These are phyloP conservation scores for Lutra lutra DNA, from an alignment of 2,797 vertebrate species.

Conservation along the genomic window DNA sequence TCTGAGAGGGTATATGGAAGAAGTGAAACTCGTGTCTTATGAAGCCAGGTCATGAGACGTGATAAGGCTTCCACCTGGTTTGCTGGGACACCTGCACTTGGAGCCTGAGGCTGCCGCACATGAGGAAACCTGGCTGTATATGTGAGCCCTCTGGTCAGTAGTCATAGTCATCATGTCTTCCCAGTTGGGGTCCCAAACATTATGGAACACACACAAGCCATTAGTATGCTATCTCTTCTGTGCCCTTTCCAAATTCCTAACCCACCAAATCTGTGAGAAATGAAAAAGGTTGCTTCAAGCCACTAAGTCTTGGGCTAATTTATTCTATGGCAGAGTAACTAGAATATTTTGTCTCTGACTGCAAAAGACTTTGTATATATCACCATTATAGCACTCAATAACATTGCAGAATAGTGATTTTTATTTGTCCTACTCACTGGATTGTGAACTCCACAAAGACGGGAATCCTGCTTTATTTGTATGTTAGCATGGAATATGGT, in stretches of 20 bases:
- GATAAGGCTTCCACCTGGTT: not conserved
- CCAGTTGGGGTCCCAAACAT: not conserved
- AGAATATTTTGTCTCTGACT: not conserved
- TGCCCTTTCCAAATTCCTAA: not conserved
- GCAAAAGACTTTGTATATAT: not conserved
- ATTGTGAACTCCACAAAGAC: not conserved
- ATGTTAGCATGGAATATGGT: not conserved
- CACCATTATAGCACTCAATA: not conserved
- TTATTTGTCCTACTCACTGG: not conserved
- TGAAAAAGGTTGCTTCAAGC: not conserved
- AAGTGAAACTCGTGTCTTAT: not conserved
- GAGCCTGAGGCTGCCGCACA: not conserved
- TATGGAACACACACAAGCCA: not conserved
- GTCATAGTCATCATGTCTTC: not conserved
- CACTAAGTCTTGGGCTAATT: not conserved
- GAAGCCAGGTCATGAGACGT: not conserved
- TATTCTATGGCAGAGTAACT: not conserved
- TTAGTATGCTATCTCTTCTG: not conserved
- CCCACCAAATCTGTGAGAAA: not conserved
- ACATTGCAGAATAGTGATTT: not conserved
- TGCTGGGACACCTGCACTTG: fast-evolving
- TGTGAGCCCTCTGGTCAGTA: not conserved
- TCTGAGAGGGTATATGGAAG: not conserved
- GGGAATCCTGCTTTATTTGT: not conserved
- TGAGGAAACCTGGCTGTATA: not conserved